Base-by-base conservation (phyloP, 2,797 vertebrate species). In the Enteromius mattozi region DNA sequence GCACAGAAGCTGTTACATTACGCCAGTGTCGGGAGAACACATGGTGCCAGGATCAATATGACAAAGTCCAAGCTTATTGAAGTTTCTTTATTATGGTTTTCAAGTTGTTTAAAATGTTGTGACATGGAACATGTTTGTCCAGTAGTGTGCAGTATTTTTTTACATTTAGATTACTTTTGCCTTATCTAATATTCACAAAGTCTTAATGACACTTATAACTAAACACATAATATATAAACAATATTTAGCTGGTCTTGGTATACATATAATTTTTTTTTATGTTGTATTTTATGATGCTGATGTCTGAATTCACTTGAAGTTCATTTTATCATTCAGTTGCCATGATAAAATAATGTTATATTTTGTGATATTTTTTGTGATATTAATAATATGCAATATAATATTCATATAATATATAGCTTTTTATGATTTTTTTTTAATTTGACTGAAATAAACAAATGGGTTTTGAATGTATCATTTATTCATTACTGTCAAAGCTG, bases 41-140 rank as follows among this genome's bases (percentile, higher is more conserved):
- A 65, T 65, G 30, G 6, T 19, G 7, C 63, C 85, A 85, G 77
- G 84, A 89, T 89, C 86, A 78, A 88, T 88, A 81, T 77, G 85
- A 78, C 84, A 85, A 83, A 1, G 6, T 17, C 33, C 51, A 47
- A 47, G 40, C 45, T 47, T 65, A 30, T 47, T 45, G 16, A 65
- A 30, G 59, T 65, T 78, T 78, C 37, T 19, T 63, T 37, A 4
- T 33, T 56, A 13, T 56, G 49, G 12, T 37, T 77, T 77, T 51
- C 42, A 17, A 16, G 42, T 47, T 72, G 24, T 24, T 71, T 30
- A 19, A 72, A 47, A 30, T 49, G 9, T 14, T 70, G 37, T 74
- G 74, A 59, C 19, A n/a, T 14, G 30, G 17, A 30, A 14, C 14
- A 72, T 49, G 70, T 30, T 30, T 47, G 68, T 70, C 45, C 13